Evolutionary conservation across 2,113 vertebrate species (phyloP).

Genomic region (Accipiter cooperii): DNA sequence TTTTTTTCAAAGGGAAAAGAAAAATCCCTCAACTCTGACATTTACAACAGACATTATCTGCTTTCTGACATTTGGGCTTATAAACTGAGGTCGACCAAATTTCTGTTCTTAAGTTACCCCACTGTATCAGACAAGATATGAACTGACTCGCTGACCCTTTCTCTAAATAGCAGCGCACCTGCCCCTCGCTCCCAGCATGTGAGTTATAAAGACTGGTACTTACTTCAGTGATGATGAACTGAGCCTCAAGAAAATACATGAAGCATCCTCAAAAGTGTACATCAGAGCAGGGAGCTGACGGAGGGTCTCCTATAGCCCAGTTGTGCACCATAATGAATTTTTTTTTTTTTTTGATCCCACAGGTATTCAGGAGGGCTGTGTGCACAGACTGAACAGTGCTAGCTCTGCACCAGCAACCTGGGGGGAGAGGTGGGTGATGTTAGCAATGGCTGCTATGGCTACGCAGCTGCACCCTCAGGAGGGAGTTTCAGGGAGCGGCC

Average conservation of each 20-base stretch:
- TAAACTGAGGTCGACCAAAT: background rate
- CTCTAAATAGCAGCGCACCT: background rate
- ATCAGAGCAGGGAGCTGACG: background rate
- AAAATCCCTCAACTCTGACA: background rate
- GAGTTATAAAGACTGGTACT: background rate
- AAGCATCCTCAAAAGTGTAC: accelerated
- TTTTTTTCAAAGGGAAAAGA: background rate
- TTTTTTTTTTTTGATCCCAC: background rate
- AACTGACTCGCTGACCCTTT: background rate
- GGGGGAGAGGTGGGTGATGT: background rate
- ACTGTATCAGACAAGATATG: background rate
- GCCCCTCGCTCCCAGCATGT: accelerated
- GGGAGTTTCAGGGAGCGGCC: accelerated
- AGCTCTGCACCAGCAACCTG: background rate
- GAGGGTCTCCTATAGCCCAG: background rate
- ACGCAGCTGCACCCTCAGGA: background rate
- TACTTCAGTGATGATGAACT: background rate
- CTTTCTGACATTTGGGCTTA: conserved; percentile 33
- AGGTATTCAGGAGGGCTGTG: background rate
- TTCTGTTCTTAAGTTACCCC: background rate
- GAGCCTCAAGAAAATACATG: background rate
- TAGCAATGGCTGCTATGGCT: accelerated
- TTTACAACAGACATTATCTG: conserved; percentile 21
- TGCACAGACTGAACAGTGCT: background rate
- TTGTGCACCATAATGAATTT: background rate